These are phyloP conservation scores for Penaeus indicus DNA, from an alignment of 1,140 invertebrate genomes.

Conservation along the genomic window DNA sequence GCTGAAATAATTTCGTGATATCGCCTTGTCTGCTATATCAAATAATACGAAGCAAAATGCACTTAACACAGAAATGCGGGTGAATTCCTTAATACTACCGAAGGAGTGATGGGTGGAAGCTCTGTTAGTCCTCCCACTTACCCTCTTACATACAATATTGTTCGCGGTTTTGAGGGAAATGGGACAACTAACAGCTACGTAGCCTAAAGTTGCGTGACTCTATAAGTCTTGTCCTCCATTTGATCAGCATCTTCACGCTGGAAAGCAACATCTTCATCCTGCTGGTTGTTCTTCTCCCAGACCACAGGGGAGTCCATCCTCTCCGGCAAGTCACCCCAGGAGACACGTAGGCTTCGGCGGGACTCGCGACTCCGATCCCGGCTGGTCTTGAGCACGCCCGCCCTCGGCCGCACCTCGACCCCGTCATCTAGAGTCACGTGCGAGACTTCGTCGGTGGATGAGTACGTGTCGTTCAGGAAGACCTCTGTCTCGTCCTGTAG, in stretches of 20 bases:
- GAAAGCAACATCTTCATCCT: constrained; percentile 8
- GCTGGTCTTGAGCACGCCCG: constrained; percentile 47
- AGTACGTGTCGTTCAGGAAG: background rate
- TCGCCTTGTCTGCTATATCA: no score
- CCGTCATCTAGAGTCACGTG: background rate
- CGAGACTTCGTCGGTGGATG: background rate
- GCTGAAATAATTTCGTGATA: no score
- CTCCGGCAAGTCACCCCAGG: constrained; percentile 55
- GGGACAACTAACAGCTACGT: no score
- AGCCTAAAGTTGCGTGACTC: constrained; percentile 33
- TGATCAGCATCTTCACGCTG: background rate
- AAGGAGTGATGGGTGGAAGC: no score
- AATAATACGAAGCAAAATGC: no score
- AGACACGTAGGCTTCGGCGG: constrained; percentile 47
- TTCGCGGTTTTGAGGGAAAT: no score
- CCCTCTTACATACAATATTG: no score
- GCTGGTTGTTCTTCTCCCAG: background rate
- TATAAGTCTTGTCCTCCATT: constrained; percentile 27
- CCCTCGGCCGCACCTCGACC: constrained; percentile 36
- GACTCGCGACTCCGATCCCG: constrained; percentile 51
- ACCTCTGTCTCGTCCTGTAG: constrained; percentile 10
- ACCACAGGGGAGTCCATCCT: constrained; percentile 33
- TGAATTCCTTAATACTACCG: no score
- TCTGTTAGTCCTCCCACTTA: no score
- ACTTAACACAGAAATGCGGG: no score